Conservation (phyloP, 2,888 invertebrate genomes). For the Caenorhabditis sulstoni region DNA sequence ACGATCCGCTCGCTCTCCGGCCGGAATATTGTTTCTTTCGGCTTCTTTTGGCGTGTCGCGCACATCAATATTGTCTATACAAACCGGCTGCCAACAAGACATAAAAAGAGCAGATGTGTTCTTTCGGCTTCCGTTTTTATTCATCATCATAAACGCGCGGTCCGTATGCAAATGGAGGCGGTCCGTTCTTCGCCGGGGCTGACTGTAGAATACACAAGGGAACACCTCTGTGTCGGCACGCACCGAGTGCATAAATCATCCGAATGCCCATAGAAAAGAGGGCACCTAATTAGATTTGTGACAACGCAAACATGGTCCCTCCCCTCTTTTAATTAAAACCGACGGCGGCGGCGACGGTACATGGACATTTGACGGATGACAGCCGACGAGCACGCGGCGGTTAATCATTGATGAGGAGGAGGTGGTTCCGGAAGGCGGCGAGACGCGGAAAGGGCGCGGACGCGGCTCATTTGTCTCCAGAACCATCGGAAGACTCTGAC, state of each 20-base stretch:
- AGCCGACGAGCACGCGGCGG: constrained; percentile 35
- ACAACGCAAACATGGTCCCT: constrained; percentile 43
- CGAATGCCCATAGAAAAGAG: constrained; percentile 23
- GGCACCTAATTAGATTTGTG: constrained; percentile 47
- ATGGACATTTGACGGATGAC: constrained; percentile 40
- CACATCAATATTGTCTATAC: constrained; percentile 56
- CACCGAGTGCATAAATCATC: constrained; percentile 53
- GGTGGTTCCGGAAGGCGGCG: not conserved
- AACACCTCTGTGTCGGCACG: constrained; percentile 30
- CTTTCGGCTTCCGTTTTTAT: constrained; percentile 58
- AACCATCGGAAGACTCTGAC: constrained; percentile 12
- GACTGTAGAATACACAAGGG: constrained; percentile 29
- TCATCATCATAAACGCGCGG: constrained; percentile 41
- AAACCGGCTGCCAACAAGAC: constrained; percentile 52
- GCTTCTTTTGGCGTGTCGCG: constrained; percentile 35
- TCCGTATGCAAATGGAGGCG: constrained; percentile 50
- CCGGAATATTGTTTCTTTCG: not conserved
- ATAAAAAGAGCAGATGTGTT: constrained; percentile 51
- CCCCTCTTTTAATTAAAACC: constrained; percentile 41
- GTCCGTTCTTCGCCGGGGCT: not conserved
- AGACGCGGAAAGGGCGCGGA: constrained; percentile 31
- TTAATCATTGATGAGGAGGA: constrained; percentile 20
- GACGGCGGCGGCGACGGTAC: constrained; percentile 27
- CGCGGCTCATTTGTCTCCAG: not conserved
- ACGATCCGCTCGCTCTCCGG: constrained; percentile 25